Base-by-base conservation (phyloP, 1,140 invertebrate genomes). In the Musca vetustissima region DNA sequence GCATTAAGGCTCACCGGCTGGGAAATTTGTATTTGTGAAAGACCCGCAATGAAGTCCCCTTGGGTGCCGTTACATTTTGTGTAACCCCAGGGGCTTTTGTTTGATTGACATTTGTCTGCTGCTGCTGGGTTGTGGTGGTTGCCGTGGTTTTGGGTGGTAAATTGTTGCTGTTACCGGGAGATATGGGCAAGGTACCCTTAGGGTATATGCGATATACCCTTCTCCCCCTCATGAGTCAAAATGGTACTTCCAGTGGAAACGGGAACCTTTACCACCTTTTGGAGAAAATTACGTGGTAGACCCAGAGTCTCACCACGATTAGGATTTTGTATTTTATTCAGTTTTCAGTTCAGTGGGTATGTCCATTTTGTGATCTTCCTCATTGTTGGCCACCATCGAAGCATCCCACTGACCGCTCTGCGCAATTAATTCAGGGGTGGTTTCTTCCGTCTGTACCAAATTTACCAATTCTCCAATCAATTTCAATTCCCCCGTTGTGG, bases 121-220 rank as follows among this genome's bases (percentile, higher is more conserved):
- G 17, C 0, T 17, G n/a, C n/a, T n/a, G n/a, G n/a, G n/a, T n/a
- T n/a, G n/a, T 28, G 0, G 28, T 4, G 13, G 32, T 32, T 36
- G 32, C 0, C 19, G n/a, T n/a, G n/a, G 11, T 17, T 9, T 61
- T 61, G 11, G 57, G n/a, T 9, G 57, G 57, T n/a, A n/a, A n/a
- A n/a, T n/a, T 1, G 28, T 36, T 32, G 36, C 36, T 43, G 13
- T 43, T 43, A 13, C 6, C 6, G 1, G 36, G 36, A 43, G 36
- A 43, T 7, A 2, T 43, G 4, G 36, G 36, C 11, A 43, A 2
- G 1, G 11, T 43, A 13, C 25, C 21, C n/a, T 66, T 66, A 8
- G 64, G 64, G 25, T 50, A 52, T 2, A 66, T 66, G 13, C 64
- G 64, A 66, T 66, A 66, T 14, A 66, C 22, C 8, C 64, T 43